Percentiles rank a stretch among this genome's conserved stretches.
phyloP scores from a whole-genome alignment of 2,113 vertebrate species.

The Dinomys branickii region DNA sequence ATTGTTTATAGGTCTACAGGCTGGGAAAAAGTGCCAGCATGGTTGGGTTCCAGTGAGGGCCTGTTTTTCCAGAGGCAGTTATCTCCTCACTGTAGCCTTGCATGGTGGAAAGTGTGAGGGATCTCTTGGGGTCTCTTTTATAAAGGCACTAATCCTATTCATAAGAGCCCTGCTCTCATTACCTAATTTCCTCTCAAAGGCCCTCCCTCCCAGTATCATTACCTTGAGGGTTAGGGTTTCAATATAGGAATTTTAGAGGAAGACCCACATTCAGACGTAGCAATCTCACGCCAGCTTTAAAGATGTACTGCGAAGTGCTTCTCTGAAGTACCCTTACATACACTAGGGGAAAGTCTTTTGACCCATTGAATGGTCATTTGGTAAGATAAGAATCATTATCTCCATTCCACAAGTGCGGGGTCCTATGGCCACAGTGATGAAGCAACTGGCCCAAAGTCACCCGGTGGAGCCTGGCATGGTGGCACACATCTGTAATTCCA shows the following conservation, averaged over 20 bases:
- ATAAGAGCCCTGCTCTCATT: background rate
- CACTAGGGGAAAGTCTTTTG: background rate
- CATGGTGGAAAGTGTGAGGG: background rate
- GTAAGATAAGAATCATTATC: background rate
- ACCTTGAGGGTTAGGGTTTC: background rate
- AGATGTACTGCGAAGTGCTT: background rate
- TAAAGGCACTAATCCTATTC: background rate
- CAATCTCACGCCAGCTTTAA: background rate
- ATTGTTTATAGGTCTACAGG: background rate
- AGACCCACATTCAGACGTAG: background rate
- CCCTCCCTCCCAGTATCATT: background rate
- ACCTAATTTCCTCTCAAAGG: background rate
- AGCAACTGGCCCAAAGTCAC: background rate
- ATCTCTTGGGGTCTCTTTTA: background rate
- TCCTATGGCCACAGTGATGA: background rate
- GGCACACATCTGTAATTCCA: background rate
- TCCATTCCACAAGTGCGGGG: conserved; percentile 19
- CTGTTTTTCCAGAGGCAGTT: background rate
- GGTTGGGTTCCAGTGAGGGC: background rate
- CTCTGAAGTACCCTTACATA: background rate
- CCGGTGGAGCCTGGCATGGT: background rate
- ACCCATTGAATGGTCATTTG: background rate
- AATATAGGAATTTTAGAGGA: background rate
- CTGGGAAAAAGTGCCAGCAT: background rate
- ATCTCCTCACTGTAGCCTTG: background rate